Evolutionary conservation across 2,797 vertebrate species (phyloP).

Genomic region (Rhincodon typus): DNA sequence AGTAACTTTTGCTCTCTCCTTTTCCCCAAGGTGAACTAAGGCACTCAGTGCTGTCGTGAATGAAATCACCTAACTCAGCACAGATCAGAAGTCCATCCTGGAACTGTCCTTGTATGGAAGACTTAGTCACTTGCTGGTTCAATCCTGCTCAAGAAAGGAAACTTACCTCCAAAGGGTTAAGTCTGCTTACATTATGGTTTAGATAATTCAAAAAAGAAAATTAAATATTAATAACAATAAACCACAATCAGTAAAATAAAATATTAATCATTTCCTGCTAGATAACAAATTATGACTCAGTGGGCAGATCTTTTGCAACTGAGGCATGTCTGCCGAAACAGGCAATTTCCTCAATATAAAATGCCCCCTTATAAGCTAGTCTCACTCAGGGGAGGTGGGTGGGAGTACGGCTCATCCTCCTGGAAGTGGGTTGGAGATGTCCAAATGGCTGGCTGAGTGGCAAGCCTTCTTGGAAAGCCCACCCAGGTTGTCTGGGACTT

Average conservation of each 20-base stretch:
- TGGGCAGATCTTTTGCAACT: no score
- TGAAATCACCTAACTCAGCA: background rate
- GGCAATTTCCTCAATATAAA: no score
- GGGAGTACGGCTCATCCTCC: no score
- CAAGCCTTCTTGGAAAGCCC: no score
- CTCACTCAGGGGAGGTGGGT: no score
- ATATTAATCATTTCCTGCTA: background rate
- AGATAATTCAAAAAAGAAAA: no score
- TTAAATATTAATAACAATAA: background rate
- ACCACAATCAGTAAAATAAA: background rate
- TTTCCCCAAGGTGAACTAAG: background rate
- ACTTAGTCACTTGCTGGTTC: background rate
- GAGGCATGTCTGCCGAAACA: no score
- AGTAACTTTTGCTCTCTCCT: background rate
- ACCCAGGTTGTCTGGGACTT: no score
- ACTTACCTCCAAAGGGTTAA: background rate
- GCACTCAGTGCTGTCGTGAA: background rate
- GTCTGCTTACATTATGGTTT: no score
- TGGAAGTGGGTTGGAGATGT: no score
- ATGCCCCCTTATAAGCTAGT: no score
- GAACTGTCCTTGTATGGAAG: background rate
- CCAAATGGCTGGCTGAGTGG: no score
- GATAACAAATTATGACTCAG: background rate
- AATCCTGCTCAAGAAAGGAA: background rate
- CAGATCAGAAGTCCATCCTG: background rate